Conservation (phyloP, 2,888 invertebrate species). For the Amphimallon solstitiale region DNA sequence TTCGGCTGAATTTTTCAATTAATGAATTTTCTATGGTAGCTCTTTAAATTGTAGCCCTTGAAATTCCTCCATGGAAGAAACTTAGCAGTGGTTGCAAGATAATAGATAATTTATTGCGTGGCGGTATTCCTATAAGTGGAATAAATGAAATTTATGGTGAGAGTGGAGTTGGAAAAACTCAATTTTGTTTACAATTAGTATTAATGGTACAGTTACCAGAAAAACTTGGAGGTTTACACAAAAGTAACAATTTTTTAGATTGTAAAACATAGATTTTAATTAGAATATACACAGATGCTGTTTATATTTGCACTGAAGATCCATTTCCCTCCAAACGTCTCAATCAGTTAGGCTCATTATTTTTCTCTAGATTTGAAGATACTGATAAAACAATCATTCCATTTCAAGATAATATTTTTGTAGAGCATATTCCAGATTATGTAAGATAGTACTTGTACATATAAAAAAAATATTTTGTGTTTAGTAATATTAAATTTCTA, state of each 20-base stretch:
- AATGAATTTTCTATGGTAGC: background rate
- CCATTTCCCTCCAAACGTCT: conserved; percentile 77
- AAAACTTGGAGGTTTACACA: conserved; percentile 66
- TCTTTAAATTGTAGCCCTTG: conserved; percentile 47
- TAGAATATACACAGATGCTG: conserved; percentile 59
- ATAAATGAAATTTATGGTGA: conserved; percentile 84
- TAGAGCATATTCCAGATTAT: conserved; percentile 73
- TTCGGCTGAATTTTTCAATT: conserved; percentile 34
- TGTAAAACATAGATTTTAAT: background rate
- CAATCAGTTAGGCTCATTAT: conserved; percentile 65
- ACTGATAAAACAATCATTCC: conserved; percentile 53
- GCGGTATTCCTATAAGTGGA: conserved; percentile 75
- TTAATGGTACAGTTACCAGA: conserved; percentile 71
- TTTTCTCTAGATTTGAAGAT: conserved; percentile 56
- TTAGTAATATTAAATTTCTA: conserved; percentile 57
- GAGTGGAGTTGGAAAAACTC: conserved; percentile 85
- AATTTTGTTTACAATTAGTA: conserved; percentile 78
- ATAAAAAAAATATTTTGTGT: conserved; percentile 43
- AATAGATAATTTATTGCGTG: conserved; percentile 71
- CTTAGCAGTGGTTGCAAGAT: conserved; percentile 68
- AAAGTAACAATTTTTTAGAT: conserved; percentile 57
- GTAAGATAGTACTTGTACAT: too few relatives aligned
- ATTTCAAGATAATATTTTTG: conserved; percentile 71
- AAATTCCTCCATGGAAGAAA: conserved; percentile 50
- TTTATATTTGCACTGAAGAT: conserved; percentile 84